Evolutionary conservation across 2,888 invertebrate genomes (phyloP), one percentile per base, ranked within the genome.

Genomic region (Epinotia nisella): DNA sequence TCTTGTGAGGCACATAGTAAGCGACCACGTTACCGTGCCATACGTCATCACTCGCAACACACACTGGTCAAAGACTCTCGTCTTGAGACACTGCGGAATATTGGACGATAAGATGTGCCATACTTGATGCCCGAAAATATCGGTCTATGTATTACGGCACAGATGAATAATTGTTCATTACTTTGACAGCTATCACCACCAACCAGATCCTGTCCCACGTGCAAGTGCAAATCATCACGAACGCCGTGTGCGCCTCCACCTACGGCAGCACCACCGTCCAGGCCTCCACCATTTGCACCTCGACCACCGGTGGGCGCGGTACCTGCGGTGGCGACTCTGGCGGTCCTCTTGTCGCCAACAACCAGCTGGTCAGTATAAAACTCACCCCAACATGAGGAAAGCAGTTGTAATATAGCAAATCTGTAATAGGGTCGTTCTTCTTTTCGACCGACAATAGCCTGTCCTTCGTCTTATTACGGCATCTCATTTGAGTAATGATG

Each of bases 191-290:
- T 0, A 77, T 84, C 75, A 65, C 80, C 70, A 72, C 86, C 80
- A 21, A 75, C 0, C 81, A 80, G 21, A 61, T 65, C 11, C 82
- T 89, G 62, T 88, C 90, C 66, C 89, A 85, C 19, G 87, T 91
- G 17, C 86, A 84, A 73, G 86, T 92, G 13, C 72, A 72, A 0
- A 81, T 86, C 5, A 76, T 84, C 10, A 70, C 76, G 1, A 82
- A 81, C 76, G 35, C 68, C 2, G 75, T 64, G 4, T 83, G 83
- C 58, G 35, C 13, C 13, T 17, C 11, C 0, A 60, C 10, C 10
- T 62, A 62, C 59, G 62, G 62, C 19, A 29, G 35, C 21, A 3
- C 13, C 49, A 65, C 61, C 56, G 55, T 71, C 17, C 21, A 21
- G 21, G 64, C 19, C 13, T n/a, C 35, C 70, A 76, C 74, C 70